These are phyloP conservation scores for Platygyra sinensis DNA, from an alignment of 64 coral and sea anemone genomes.

Conservation along the genomic window DNA sequence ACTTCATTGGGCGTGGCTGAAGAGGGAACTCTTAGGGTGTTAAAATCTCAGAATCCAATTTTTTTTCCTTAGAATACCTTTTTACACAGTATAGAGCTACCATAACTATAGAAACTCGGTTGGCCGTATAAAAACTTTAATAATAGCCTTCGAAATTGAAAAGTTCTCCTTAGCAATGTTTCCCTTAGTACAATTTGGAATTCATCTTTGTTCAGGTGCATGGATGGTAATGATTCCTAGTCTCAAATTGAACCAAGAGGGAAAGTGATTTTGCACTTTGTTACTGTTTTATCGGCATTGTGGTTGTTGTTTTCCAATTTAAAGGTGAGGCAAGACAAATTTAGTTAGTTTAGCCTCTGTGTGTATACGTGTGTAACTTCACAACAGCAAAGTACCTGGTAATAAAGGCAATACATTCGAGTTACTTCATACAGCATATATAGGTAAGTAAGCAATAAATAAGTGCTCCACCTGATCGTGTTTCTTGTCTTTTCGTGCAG, in stretches of 20 bases:
- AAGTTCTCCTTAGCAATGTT: neutral
- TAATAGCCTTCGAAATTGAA: neutral
- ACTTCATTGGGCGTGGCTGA: too few species aligned
- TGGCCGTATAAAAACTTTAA: too few species aligned
- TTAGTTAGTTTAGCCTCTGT: neutral
- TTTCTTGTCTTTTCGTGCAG: conserved; percentile 32
- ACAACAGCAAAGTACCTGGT: neutral
- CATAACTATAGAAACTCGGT: too few species aligned
- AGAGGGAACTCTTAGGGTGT: too few species aligned
- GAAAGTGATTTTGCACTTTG: neutral
- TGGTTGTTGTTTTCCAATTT: too few species aligned
- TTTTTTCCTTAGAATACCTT: too few species aligned
- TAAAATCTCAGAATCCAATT: too few species aligned
- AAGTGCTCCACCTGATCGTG: neutral
- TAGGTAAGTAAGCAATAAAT: too few species aligned
- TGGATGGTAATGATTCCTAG: neutral
- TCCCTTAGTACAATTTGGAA: neutral
- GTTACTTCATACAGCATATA: neutral
- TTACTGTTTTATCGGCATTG: too few species aligned
- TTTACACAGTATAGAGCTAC: too few species aligned
- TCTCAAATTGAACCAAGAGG: neutral
- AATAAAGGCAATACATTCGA: too few species aligned
- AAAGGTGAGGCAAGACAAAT: too few species aligned
- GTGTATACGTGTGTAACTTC: neutral
- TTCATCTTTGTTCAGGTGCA: neutral